Evolutionary conservation across 1,140 invertebrate species (phyloP).

Genomic region (Cydia pomonella): DNA sequence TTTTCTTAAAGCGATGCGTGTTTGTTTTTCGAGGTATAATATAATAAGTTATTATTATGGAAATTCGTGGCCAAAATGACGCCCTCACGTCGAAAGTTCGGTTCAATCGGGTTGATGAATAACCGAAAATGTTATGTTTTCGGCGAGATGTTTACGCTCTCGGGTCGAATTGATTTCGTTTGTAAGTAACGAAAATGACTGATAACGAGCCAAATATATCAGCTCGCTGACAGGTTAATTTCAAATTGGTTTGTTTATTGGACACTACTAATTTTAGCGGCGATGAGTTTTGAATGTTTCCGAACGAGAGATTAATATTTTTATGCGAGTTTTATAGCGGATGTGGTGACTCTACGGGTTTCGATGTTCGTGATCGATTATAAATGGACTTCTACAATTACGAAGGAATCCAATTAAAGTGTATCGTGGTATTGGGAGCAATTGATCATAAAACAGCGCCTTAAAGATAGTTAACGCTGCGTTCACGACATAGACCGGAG

Average conservation of each 20-base stretch:
- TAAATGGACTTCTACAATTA: slow-evolving; percentile 17
- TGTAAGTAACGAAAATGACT: slow-evolving; percentile 30
- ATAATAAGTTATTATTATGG: slow-evolving; percentile 71
- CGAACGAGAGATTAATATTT: slow-evolving; percentile 31
- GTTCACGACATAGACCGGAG: not conserved
- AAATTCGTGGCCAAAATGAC: slow-evolving; percentile 58
- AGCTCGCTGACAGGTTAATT: slow-evolving; percentile 32
- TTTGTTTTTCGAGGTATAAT: slow-evolving; percentile 72
- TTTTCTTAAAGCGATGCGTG: slow-evolving; percentile 56
- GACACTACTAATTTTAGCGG: slow-evolving; percentile 21
- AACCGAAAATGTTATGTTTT: slow-evolving; percentile 30
- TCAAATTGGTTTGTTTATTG: slow-evolving; percentile 26
- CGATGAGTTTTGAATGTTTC: slow-evolving; percentile 14
- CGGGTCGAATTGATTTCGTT: slow-evolving; percentile 12
- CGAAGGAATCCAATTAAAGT: slow-evolving; percentile 25
- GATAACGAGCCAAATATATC: slow-evolving; percentile 30
- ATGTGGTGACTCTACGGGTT: slow-evolving; percentile 12
- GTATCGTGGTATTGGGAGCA: slow-evolving; percentile 26
- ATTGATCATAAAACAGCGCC: slow-evolving; percentile 22
- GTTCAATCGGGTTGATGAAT: slow-evolving; percentile 47
- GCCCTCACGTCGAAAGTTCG: slow-evolving; percentile 53
- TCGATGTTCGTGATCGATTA: slow-evolving; percentile 30
- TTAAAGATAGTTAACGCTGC: slow-evolving; percentile 14
- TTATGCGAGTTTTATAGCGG: slow-evolving; percentile 22
- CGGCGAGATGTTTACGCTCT: slow-evolving; percentile 6